phyloP scores from a whole-genome alignment of 2,888 invertebrate species.

The Agrotis puta region DNA sequence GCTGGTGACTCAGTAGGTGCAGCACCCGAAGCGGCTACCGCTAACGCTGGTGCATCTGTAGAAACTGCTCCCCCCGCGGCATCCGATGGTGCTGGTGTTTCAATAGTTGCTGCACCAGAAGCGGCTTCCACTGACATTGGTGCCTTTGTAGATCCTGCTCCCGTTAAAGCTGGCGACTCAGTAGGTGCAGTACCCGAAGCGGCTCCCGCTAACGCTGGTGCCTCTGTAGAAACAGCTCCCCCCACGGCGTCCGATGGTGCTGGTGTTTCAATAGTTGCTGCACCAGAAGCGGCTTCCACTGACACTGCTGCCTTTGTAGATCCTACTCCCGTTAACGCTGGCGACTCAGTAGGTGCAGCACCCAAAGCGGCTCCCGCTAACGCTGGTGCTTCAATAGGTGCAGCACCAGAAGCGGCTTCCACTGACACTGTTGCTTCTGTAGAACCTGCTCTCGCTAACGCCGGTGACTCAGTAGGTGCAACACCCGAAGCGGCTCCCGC shows the following conservation, averaged over 20 bases:
- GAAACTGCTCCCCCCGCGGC: no score
- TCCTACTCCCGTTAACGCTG: fast-evolving
- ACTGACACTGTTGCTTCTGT: neutral
- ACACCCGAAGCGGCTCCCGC: neutral
- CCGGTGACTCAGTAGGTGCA: neutral
- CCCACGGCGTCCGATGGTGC: fast-evolving
- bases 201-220: neutral
- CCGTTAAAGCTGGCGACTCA: neutral
- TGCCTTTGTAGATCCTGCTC: no score
- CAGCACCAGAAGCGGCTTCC: neutral
- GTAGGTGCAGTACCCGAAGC: fast-evolving
- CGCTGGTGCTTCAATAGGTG: neutral
- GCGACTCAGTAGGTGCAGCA: neutral
- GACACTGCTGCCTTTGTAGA: neutral
- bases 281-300: neutral
- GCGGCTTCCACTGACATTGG: no score
- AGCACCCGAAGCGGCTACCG: neutral
- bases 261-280: neutral
- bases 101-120: neutral
- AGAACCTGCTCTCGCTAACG: no score
- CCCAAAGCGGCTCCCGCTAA: neutral
- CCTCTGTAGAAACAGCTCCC: neutral
- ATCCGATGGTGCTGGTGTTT: neutral
- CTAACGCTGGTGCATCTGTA: no score
- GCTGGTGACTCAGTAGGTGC: neutral